Conservation (phyloP, 1,140 invertebrate genomes). For the Microvelia longipes region DNA sequence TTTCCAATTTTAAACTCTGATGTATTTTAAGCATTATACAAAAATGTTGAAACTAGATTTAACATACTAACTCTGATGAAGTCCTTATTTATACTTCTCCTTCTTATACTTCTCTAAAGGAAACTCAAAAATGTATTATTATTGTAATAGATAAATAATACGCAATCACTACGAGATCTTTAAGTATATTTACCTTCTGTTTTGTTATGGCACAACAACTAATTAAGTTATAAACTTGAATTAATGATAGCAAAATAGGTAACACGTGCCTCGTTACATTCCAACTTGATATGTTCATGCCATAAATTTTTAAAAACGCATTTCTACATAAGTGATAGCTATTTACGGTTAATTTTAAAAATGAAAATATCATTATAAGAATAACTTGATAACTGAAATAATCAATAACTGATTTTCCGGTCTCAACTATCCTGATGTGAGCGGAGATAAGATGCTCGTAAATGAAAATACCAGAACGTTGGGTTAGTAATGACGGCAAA, state of each 20-base stretch:
- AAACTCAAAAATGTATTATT: too few relatives aligned
- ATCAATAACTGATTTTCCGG: neutral
- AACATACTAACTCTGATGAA: too few relatives aligned
- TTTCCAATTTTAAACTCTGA: too few relatives aligned
- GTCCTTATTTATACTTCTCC: too few relatives aligned
- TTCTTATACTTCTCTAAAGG: too few relatives aligned
- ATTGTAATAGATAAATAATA: too few relatives aligned
- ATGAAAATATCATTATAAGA: neutral
- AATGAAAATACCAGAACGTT: too few relatives aligned
- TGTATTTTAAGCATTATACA: too few relatives aligned
- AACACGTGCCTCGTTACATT: neutral
- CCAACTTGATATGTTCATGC: neutral
- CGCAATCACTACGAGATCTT: too few relatives aligned
- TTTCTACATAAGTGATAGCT: neutral
- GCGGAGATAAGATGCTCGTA: neutral
- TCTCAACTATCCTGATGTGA: neutral
- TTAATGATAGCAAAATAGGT: neutral
- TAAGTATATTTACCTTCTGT: neutral
- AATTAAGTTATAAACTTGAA: neutral
- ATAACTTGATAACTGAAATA: neutral
- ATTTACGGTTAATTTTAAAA: neutral
- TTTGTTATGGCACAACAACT: neutral
- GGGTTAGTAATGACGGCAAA: too few relatives aligned
- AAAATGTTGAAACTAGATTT: too few relatives aligned
- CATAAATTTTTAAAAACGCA: neutral